Percentiles rank a stretch among this genome's conserved stretches.
Conservation (phyloP, 2,888 invertebrate genomes). For the Sesia bembeciformis region DNA sequence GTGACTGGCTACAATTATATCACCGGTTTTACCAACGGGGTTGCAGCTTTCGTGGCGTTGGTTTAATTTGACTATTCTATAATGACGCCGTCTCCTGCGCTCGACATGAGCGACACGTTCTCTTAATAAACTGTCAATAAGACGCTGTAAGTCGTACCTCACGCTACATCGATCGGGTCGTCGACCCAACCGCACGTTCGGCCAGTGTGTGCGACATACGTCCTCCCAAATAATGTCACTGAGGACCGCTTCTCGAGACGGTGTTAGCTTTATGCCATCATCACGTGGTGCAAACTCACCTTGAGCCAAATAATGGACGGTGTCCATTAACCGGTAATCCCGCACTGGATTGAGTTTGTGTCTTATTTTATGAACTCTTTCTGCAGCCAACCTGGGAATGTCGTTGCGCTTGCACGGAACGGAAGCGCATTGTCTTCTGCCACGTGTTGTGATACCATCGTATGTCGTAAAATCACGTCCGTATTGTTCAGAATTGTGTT, state of each 20-base stretch:
- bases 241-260: constrained; percentile 61
- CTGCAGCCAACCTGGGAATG: constrained; percentile 51
- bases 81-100: constrained; percentile 57
- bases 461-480: constrained; percentile 62
- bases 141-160: constrained; percentile 51
- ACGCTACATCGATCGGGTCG: constrained; percentile 46
- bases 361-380: constrained; percentile 59
- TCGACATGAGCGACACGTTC: constrained; percentile 63
- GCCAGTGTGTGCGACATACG: constrained; percentile 67
- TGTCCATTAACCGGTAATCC: constrained; percentile 65
- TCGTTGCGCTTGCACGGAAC: constrained; percentile 58
- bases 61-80: constrained; percentile 60
- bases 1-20: constrained; percentile 64
- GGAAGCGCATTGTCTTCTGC: constrained; percentile 55
- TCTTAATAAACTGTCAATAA: constrained; percentile 55
- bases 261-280: constrained; percentile 63
- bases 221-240: constrained; percentile 69
- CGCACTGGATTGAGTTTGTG: constrained; percentile 63
- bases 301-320: constrained; percentile 65
- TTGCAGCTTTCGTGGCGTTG: constrained; percentile 56
- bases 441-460: constrained; percentile 60
- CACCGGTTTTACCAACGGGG: constrained; percentile 59
- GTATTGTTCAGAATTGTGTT: constrained; percentile 63
- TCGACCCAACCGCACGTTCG: constrained; percentile 51
- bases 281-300: constrained; percentile 67